Evolutionary conservation across 2,113 vertebrate genomes (phyloP).

Genomic region (Uria lomvia): DNA sequence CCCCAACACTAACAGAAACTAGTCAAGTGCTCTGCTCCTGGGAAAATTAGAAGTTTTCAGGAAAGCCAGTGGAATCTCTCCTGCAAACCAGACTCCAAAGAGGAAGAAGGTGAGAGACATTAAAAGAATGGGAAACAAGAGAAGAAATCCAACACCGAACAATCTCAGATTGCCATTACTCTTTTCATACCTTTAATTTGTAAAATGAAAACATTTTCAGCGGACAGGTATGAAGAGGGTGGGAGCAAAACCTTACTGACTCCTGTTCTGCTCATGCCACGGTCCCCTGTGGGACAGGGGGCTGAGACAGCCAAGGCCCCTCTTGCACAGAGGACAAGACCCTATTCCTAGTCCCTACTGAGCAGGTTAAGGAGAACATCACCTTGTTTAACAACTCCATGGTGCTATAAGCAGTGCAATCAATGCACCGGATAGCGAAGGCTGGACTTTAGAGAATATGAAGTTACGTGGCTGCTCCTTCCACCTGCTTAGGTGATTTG

Average conservation of each 20-base stretch:
- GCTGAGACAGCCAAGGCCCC: rapidly evolving
- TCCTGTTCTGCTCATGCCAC: too few relatives aligned
- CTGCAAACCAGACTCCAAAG: background rate
- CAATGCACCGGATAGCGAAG: background rate
- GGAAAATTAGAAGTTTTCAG: background rate
- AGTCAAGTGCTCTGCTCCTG: background rate
- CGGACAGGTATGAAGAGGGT: background rate
- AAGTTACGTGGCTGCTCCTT: background rate
- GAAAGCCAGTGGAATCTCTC: background rate
- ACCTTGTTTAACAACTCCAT: background rate
- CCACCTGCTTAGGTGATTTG: background rate
- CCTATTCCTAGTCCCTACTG: background rate
- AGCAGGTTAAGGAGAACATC: background rate
- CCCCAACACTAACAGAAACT: background rate
- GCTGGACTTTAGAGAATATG: rapidly evolving
- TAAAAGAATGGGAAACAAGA: background rate
- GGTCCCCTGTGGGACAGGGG: too few relatives aligned
- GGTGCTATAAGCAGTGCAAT: rapidly evolving
- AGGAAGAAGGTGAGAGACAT: background rate
- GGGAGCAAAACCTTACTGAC: background rate
- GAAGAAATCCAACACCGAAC: background rate
- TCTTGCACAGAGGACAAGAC: background rate
- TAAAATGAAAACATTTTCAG: background rate
- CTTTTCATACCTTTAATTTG: background rate
- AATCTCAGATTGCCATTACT: background rate